Evolutionary conservation across 2,797 vertebrate species (phyloP).

Genomic region (Ispidina picta): DNA sequence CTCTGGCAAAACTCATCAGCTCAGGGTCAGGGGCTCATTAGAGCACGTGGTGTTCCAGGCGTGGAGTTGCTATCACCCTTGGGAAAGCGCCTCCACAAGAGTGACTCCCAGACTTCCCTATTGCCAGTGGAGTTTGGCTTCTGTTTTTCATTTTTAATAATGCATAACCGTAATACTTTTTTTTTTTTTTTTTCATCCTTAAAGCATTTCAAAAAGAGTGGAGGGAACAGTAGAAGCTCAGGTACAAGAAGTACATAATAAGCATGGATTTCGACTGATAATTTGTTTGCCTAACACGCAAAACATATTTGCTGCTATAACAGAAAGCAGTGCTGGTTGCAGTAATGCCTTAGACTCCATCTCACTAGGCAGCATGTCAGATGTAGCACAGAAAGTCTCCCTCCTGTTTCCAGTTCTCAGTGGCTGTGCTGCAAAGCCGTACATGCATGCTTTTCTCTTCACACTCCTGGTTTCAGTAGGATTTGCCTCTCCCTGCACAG

Average conservation of each 20-base stretch:
- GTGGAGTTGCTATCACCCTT: background rate
- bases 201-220: background rate
- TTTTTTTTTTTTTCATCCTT: background rate
- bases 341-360: background rate
- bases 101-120: background rate
- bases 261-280: background rate
- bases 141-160: conserved; percentile 46
- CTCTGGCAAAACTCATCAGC: background rate
- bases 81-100: background rate
- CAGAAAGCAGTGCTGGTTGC: background rate
- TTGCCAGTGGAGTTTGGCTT: background rate
- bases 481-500: background rate
- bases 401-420: background rate
- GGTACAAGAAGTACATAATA: conserved; percentile 18
- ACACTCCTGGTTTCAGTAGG: background rate
- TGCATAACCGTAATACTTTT: background rate
- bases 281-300: conserved; percentile 42
- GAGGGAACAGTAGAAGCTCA: background rate
- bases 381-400: background rate
- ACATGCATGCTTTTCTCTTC: background rate
- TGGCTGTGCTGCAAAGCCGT: background rate
- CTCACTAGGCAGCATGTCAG: background rate
- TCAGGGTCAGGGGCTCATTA: background rate
- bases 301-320: background rate
- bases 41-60: background rate